A percentile compares a stretch with the other conserved stretches of the same genome.
phyloP scores from a whole-genome alignment of 2,797 vertebrate species.

The Corythornis leucogaster region DNA sequence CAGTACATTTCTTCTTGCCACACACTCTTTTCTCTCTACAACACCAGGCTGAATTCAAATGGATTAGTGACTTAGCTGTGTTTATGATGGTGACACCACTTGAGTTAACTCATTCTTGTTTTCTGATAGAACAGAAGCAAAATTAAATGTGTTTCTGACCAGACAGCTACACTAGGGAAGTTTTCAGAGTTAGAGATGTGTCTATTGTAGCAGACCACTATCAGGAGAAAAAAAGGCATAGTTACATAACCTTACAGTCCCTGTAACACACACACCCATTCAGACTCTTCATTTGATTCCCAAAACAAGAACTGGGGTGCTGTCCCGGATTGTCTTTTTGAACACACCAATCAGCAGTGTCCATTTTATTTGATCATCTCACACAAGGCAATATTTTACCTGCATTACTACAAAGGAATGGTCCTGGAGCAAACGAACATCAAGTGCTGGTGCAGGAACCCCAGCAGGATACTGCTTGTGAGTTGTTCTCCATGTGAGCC shows the following conservation, averaged over 20 bases:
- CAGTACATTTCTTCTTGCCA: neutral
- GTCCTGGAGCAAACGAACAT: neutral
- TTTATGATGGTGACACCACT: neutral
- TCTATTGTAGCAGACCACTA: neutral
- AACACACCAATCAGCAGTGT: neutral
- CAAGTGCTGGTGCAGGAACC: neutral
- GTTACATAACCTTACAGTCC: neutral
- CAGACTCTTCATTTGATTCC: neutral
- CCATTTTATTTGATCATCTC: neutral
- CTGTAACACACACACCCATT: neutral
- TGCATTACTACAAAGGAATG: neutral
- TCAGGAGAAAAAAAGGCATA: neutral
- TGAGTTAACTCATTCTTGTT: constrained; percentile 47
- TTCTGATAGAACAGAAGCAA: constrained; percentile 4
- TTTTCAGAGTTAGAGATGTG: neutral
- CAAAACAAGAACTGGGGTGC: neutral
- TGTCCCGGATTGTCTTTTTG: neutral
- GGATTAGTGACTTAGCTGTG: neutral
- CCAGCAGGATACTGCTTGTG: neutral
- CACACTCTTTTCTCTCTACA: neutral
- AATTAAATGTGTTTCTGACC: neutral
- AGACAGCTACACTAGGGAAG: neutral
- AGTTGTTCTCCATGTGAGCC: neutral
- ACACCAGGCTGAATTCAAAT: constrained; percentile 2
- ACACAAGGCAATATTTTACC: neutral